Evolutionary conservation across 2,797 vertebrate species (phyloP), one percentile per base, ranked within the genome.

Genomic region (Paguma larvata): DNA sequence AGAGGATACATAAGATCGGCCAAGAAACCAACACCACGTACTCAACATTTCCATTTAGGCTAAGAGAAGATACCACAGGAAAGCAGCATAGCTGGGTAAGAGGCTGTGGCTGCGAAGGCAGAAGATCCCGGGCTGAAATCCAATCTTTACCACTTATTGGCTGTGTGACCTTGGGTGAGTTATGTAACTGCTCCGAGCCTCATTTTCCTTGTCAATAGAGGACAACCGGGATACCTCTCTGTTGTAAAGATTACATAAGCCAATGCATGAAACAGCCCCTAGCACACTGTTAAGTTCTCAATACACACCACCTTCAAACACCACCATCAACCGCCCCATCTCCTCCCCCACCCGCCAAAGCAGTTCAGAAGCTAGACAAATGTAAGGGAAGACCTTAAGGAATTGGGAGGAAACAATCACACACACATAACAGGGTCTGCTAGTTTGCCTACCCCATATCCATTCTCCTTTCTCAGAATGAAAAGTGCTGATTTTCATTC

Each of bases 401-500:
- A 78, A 67, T 0, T 32, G 23, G 77, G 25, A 94, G 80, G 77
- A 48, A 41, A 85, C 8, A 11, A 38, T 44, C n/a, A 63, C 21
- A 44, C 21, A 85, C 30, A 84, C 25, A 53, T 89, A 86, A 12
- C 18, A 53, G 48, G 59, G 62, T 30, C 16, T 12, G 59, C 46
- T n/a, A 44, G 63, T 14, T 14, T 94, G 63, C 13, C 70, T 87
- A 34, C 16, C 6, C 4, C 19, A 59, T 27, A 70, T 25, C 72
- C 32, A 72, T 59, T 92, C 84, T 70, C 70, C 38, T 70, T 86
- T 75, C 32, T 78, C 46, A 80, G 85, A 85, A 56, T 85, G 38
- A 96, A 34, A 34, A 94, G 80, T 41, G 62, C 6, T 75, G 14
- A 72, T 79, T 96, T 96, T 82, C 63, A 85, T 72, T 77, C 13